These are phyloP conservation scores for Cryptoprocta ferox DNA, from an alignment of 2,797 vertebrate genomes.

Conservation along the genomic window DNA sequence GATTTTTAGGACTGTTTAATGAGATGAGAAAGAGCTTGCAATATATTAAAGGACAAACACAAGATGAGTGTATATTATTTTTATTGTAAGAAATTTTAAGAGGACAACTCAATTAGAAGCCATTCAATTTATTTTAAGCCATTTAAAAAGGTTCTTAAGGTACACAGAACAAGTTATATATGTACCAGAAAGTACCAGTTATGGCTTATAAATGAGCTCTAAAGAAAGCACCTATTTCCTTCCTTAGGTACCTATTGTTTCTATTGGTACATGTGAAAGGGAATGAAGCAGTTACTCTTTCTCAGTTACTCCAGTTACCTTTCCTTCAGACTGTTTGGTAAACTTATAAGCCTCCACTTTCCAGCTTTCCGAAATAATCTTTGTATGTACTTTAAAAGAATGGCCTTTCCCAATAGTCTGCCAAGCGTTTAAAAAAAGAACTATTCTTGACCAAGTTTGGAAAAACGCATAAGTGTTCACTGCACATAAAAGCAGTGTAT, in stretches of 20 bases:
- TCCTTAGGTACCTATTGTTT: not conserved
- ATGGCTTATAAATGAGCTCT: slow-evolving; percentile 44
- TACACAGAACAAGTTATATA: not conserved
- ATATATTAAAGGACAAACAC: slow-evolving; percentile 2
- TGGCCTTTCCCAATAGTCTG: slow-evolving; percentile 66
- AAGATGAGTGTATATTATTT: not conserved
- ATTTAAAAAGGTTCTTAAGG: slow-evolving; percentile 21
- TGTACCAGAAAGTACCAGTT: slow-evolving; percentile 26
- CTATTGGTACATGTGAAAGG: not conserved
- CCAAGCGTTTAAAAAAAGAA: slow-evolving; percentile 68
- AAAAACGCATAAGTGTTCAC: slow-evolving; percentile 46
- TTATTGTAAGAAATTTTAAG: slow-evolving; percentile 51
- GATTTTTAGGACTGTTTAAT: slow-evolving; percentile 36
- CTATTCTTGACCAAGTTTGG: slow-evolving; percentile 75
- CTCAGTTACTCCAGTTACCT: slow-evolving; percentile 57
- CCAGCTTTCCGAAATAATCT: slow-evolving; percentile 67
- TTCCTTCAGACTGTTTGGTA: slow-evolving; percentile 34
- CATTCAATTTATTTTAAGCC: slow-evolving; percentile 51
- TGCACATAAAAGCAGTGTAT: slow-evolving; percentile 52
- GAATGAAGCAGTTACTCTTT: not conserved
- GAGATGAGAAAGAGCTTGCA: slow-evolving; percentile 2
- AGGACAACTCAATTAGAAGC: slow-evolving; percentile 31
- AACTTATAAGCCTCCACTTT: slow-evolving; percentile 55
- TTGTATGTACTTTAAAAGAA: slow-evolving; percentile 68
- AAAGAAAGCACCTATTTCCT: not conserved